Evolutionary conservation across 2,888 invertebrate genomes (phyloP), one percentile per base, ranked within the genome.

Genomic region (Heliconius hortense): DNA sequence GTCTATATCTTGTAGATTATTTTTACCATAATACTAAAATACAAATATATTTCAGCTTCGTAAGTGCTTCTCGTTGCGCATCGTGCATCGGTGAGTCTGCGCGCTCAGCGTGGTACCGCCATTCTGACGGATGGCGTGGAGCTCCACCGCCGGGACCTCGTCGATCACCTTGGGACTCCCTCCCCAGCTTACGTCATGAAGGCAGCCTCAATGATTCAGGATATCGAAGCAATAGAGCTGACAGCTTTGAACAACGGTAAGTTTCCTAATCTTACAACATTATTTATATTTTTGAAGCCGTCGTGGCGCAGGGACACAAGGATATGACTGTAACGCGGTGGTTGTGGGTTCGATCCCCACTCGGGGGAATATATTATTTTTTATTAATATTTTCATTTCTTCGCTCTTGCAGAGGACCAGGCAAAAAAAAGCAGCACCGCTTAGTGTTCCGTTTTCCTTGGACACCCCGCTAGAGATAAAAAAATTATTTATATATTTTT

Each of bases 71-170:
- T 59, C 95, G 97, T 82, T 98, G 97, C 87, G 97, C 97, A 78
- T 97, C 97, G 69, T 97, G 97, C 91, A 97, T 97, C 89, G 97
- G 97, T n/a, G 97, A 97, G 90, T 97, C 97, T 35, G 97, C 97
- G 78, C 95, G 97, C 43, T 97, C 97, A 78, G 97, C 97, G 84
- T 97, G 97, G 97, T 98, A 97, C 93, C 96, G 97, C 24, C 97
- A 97, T 90, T 97, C 97, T 62, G 97, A 97, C 86, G 97, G 97
- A 68, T 97, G 97, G 97, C 96, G 95, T 76, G 95, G 95, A 76
- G 94, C 94, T 48, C 89, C 90, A 0, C 94, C 94, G 78, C 93
- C 92, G 13, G 92, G 90, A 21, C 96, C 97, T 77, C 97, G 97
- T 82, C 95, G 97, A 80, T 97, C 97, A 8, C 97, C 97, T 48